A percentile compares a stretch with the other conserved stretches of the same genome.
phyloP scores from a whole-genome alignment of 2,113 vertebrate genomes.

The Peromyscus polionotus region DNA sequence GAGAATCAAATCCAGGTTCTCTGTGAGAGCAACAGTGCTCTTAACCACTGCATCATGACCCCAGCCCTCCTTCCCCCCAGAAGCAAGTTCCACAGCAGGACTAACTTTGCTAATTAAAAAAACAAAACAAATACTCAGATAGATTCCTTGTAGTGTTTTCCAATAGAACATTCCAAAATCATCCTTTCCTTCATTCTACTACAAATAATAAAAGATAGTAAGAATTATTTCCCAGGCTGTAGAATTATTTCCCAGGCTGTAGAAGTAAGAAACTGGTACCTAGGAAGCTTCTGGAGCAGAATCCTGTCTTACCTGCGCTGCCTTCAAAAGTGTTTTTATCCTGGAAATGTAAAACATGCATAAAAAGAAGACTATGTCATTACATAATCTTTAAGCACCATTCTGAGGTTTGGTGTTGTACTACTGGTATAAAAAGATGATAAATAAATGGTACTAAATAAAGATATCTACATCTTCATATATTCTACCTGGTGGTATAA shows the following conservation, averaged over 20 bases:
- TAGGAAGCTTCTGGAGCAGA: not conserved
- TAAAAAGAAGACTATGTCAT: not conserved
- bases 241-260: not conserved
- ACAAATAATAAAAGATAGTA: not conserved
- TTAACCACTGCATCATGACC: not conserved
- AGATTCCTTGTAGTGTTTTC: not conserved
- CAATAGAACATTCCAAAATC: not conserved
- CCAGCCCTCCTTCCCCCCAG: not conserved
- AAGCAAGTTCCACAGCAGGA: not conserved
- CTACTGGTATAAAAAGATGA: not conserved
- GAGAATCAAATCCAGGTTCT: not conserved
- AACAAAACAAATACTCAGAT: not conserved
- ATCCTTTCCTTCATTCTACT: not conserved
- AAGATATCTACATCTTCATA: not conserved
- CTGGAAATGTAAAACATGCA: not conserved
- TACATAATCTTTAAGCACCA: not conserved
- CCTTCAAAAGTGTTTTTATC: not conserved
- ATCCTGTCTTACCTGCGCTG: not conserved
- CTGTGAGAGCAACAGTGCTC: not conserved
- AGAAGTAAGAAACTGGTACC: not conserved
- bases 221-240: not conserved
- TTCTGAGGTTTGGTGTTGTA: not conserved
- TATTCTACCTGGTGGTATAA: not conserved
- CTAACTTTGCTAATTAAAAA: not conserved
- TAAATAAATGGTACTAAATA: conserved; percentile 31